A percentile compares a stretch with the other conserved stretches of the same genome.
phyloP scores from a whole-genome alignment of 2,113 vertebrate genomes.

The Epinephelus cyanopodus region DNA sequence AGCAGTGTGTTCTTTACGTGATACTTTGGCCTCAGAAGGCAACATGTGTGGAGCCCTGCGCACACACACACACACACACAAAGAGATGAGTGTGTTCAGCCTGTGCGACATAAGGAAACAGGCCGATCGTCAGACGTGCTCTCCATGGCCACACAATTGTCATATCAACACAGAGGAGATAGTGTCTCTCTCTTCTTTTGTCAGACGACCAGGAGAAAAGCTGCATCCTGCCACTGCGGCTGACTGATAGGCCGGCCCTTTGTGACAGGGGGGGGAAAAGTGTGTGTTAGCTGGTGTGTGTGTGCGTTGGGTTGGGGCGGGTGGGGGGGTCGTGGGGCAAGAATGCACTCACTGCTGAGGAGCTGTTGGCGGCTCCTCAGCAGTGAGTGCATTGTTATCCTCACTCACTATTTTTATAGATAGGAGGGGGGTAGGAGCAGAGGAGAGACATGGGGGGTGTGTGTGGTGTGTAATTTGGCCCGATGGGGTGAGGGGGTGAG shows the following conservation, averaged over 20 bases:
- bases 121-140: constrained; percentile 52
- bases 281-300: constrained; percentile 27
- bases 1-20: background rate
- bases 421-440: constrained; percentile 34
- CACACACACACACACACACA: constrained; percentile 24
- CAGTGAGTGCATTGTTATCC: constrained; percentile 79
- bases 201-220: constrained; percentile 57
- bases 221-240: constrained; percentile 76
- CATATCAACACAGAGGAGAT: constrained; percentile 73
- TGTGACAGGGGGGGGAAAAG: constrained; percentile 56
- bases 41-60: constrained; percentile 12
- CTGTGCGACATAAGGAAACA: constrained; percentile 58
- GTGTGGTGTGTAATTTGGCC: constrained; percentile 79
- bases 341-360: constrained; percentile 65
- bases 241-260: constrained; percentile 75
- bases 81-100: constrained; percentile 51
- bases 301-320: constrained; percentile 1
- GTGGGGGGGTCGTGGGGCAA: constrained; percentile 25
- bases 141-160: constrained; percentile 66
- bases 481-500: constrained; percentile 42
- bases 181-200: constrained; percentile 69
- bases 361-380: constrained; percentile 59
- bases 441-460: constrained; percentile 12
- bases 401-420: constrained; percentile 81
- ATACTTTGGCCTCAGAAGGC: constrained; percentile 14